A percentile compares a stretch with the other conserved stretches of the same genome.
These are phyloP conservation scores for Pyxicephalus adspersus DNA, from an alignment of 2,113 vertebrate species.

Conservation along the genomic window DNA sequence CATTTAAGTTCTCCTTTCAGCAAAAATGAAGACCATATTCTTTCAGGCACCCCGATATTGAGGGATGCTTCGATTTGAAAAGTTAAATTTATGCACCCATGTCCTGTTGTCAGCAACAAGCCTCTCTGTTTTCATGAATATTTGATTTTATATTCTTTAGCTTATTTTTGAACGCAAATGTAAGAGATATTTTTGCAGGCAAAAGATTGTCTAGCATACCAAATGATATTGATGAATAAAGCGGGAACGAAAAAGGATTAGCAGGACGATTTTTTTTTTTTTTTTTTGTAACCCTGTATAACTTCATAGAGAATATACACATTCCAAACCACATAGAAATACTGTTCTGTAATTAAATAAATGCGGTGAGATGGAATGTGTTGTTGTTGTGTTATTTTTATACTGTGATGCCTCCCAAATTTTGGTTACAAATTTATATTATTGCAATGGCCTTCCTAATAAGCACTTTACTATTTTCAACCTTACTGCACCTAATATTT, in stretches of 20 bases:
- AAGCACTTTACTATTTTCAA: too few relatives aligned
- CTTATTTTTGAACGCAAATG: slow-evolving; percentile 64
- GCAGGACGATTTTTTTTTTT: slow-evolving; percentile 56
- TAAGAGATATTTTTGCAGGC: slow-evolving; percentile 1
- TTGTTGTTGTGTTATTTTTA: neutral
- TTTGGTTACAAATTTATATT: too few relatives aligned
- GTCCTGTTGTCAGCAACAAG: slow-evolving; percentile 12
- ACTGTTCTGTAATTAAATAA: slow-evolving; percentile 89
- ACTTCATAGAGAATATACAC: slow-evolving; percentile 80
- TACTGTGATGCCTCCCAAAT: neutral
- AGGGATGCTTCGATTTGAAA: slow-evolving; percentile 23
- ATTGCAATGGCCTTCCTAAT: too few relatives aligned
- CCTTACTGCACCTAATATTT: too few relatives aligned
- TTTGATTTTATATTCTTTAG: slow-evolving; percentile 29
- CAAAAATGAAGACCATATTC: neutral
- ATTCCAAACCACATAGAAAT: slow-evolving; percentile 85
- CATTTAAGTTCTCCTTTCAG: neutral
- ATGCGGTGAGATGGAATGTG: slow-evolving; percentile 59
- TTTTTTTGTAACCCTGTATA: slow-evolving; percentile 83
- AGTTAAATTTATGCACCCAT: slow-evolving; percentile 45
- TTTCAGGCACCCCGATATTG: slow-evolving; percentile 5
- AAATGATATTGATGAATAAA: neutral
- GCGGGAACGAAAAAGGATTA: neutral
- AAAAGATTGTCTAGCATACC: neutral
- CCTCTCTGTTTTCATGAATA: slow-evolving; percentile 22